Conservation (phyloP, 2,797 vertebrate genomes). For the Gouania willdenowi region DNA sequence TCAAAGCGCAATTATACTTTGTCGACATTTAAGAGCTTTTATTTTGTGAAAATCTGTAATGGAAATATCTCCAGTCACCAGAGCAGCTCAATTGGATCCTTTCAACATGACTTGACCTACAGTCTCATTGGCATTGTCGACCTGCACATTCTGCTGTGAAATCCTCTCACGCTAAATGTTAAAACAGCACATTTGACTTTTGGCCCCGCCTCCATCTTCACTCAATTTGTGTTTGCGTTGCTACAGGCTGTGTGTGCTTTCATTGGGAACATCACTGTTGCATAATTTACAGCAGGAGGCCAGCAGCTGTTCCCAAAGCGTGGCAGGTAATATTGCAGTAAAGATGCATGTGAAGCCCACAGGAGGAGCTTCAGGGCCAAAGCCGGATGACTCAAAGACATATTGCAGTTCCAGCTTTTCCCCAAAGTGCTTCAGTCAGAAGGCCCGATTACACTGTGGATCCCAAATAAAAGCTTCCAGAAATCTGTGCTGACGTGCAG, state of each 20-base stretch:
- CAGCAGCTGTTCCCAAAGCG: conserved; percentile 40
- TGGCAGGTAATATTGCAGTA: conserved; percentile 43
- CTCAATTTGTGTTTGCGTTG: conserved; percentile 39
- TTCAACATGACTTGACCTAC: conserved; percentile 20
- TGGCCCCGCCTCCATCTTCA: conserved; percentile 8
- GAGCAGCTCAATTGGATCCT: conserved; percentile 13
- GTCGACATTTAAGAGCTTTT: too few species aligned
- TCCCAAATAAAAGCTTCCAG: conserved; percentile 4
- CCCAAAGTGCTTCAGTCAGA: conserved; percentile 19
- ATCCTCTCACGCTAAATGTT: conserved; percentile 13
- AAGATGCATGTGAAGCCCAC: conserved; percentile 30
- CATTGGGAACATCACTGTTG: conserved; percentile 46
- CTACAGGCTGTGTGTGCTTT: conserved; percentile 20
- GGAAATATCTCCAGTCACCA: background rate
- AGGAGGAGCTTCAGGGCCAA: conserved; percentile 43
- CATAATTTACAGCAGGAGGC: conserved; percentile 52
- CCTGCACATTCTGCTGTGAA: conserved; percentile 41
- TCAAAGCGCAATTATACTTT: too few species aligned
- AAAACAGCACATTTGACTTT: conserved; percentile 7
- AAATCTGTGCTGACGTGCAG: conserved; percentile 1
- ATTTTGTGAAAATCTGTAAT: too few species aligned
- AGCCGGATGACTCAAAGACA: conserved; percentile 25
- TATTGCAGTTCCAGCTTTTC: conserved; percentile 16
- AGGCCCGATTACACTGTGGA: conserved; percentile 1
- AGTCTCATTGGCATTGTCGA: conserved; percentile 40